Percentiles rank a stretch among this genome's conserved stretches.
phyloP scores from a whole-genome alignment of 1,140 invertebrate genomes.

The Pollicipes pollicipes region DNA sequence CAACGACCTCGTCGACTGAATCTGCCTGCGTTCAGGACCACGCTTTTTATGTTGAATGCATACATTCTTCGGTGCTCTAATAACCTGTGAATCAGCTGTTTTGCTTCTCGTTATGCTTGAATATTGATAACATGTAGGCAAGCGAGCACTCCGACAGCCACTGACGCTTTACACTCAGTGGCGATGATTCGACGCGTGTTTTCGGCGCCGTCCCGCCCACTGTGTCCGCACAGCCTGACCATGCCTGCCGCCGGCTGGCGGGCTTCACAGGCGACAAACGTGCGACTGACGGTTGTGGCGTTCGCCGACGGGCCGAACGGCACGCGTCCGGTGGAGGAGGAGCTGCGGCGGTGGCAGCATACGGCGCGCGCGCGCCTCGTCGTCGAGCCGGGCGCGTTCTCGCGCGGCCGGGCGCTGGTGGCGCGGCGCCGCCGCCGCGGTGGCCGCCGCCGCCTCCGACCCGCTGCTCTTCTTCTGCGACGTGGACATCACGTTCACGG shows the following conservation, averaged over 20 bases:
- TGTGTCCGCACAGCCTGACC: neutral
- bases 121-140: neutral
- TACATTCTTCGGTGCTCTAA: no score
- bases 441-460: slow-evolving; percentile 27
- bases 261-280: slow-evolving; percentile 21
- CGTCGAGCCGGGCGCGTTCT: slow-evolving; percentile 29
- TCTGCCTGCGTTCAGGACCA: no score
- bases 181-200: no score
- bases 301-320: neutral
- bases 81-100: no score
- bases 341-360: neutral
- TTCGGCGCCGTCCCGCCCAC: neutral
- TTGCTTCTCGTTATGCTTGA: no score
- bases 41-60: no score
- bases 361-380: slow-evolving; percentile 23
- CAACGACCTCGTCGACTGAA: no score
- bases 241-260: no score
- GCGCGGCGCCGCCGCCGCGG: neutral
- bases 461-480: slow-evolving; percentile 62
- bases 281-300: neutral
- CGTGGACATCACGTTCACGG: slow-evolving; percentile 59
- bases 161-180: no score
- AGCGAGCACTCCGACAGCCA: neutral
- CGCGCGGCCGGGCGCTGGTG: neutral
- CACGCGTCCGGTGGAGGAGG: neutral